Base-by-base conservation (phyloP, 2,888 invertebrate species). In the Capitulum mitella region DNA sequence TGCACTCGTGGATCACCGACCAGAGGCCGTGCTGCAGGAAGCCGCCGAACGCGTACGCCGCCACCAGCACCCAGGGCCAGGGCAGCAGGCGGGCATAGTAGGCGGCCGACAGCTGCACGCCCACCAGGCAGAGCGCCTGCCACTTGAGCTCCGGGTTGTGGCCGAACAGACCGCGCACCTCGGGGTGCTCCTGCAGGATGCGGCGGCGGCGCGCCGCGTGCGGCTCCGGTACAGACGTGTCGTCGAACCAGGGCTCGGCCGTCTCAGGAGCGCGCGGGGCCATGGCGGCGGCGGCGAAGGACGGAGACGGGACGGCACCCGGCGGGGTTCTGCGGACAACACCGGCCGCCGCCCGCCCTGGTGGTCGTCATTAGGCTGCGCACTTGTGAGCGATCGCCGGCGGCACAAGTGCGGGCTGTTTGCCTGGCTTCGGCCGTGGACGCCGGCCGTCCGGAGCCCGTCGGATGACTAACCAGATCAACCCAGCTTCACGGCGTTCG, bases 1-100 rank as follows among this genome's bases (percentile, higher is more conserved):
- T 76, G 46, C 76, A 76, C 76, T 76, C 76, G 43, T 76, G 76
- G 46, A 76, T 76, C 46, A 48, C 76, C n/a, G 76, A 76, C 46
- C 76, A 76, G 6, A 76, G 76, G 1, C 43, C 76, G 22, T 76
- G 46, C 76, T 43, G 46, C 46, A 43, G 29, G 29, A 43, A 76
- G 3, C 76, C 76, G 19, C 76, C 76, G 46, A 76, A 43, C 46
- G n/a, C 19, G 29, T 48, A 76, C 1, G 76, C n/a, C 5, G 16
- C 46, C 16, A 16, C 46, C 16, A 76, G 1, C 46, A 76, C 0
- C 10, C 16, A n/a, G 46, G 76, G 76, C 76, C 76, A 76, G 46
- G 29, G 1, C 29, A 76, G 29, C 29, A 32, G 29, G 8, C 76
- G 46, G 0, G 46, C 16, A 46, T 76, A 76, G 29, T 46, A 76